Evolutionary conservation across 2,888 invertebrate species (phyloP).

Genomic region (Caenorhabditis sp.): DNA sequence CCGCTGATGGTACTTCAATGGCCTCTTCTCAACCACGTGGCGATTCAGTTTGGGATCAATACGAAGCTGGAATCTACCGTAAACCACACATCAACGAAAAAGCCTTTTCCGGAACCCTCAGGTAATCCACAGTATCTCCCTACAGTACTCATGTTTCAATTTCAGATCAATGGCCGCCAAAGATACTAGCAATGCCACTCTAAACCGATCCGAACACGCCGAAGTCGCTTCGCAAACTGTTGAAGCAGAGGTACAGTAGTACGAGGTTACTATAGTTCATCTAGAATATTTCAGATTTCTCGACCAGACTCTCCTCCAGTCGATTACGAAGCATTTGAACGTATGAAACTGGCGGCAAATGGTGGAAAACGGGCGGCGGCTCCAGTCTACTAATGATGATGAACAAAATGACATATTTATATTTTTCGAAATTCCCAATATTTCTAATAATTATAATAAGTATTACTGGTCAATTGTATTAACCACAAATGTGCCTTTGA

Average conservation of each 20-base stretch:
- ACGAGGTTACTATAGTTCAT: too few relatives aligned
- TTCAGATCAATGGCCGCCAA: slow-evolving; percentile 45
- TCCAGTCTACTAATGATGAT: background rate
- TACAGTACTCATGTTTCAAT: background rate
- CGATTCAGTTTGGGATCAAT: slow-evolving; percentile 49
- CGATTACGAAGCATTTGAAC: slow-evolving; percentile 61
- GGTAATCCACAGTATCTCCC: too few relatives aligned
- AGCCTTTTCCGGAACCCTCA: slow-evolving; percentile 58
- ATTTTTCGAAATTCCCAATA: background rate
- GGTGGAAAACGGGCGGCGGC: slow-evolving; percentile 10
- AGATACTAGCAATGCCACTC: slow-evolving; percentile 39
- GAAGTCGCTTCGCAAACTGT: slow-evolving; percentile 49
- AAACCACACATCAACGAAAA: slow-evolving; percentile 63
- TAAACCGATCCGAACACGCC: slow-evolving; percentile 33
- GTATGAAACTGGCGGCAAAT: slow-evolving; percentile 21
- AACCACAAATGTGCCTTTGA: background rate
- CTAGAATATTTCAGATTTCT: slow-evolving; percentile 31
- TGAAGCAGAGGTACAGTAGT: slow-evolving; percentile 45
- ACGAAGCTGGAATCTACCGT: slow-evolving; percentile 69
- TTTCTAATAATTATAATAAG: background rate
- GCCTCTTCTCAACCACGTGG: slow-evolving; percentile 9
- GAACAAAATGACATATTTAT: too few relatives aligned
- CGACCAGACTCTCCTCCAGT: slow-evolving; percentile 68
- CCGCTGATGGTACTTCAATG: slow-evolving; percentile 12
- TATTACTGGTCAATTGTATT: background rate